Conservation (phyloP, 2,113 vertebrate genomes). For the Chunga burmeisteri region DNA sequence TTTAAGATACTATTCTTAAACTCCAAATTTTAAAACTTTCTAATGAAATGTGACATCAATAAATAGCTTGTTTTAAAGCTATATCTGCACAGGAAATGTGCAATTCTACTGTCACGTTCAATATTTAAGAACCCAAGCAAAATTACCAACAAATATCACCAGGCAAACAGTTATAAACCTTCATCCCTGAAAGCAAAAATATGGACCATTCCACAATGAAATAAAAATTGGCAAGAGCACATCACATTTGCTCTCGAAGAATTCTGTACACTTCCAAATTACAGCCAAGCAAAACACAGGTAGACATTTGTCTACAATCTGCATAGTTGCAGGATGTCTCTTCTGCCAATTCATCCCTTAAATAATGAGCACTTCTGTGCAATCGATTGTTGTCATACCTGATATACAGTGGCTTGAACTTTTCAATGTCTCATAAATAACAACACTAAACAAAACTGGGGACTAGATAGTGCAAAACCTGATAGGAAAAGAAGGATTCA, state of each 20-base stretch:
- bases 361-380: not conserved
- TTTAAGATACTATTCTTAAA: not conserved
- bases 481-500: not conserved
- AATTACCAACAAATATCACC: not conserved
- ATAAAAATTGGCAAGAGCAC: not conserved
- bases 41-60: not conserved
- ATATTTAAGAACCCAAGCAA: not conserved
- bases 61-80: not conserved
- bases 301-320: slow-evolving; percentile 11
- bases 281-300: slow-evolving; percentile 11
- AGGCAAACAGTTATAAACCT: not conserved
- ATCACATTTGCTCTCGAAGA: not conserved
- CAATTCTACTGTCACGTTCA: not conserved
- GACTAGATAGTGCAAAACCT: not conserved
- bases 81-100: not conserved
- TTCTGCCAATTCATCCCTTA: not conserved
- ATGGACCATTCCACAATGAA: not conserved
- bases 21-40: not conserved
- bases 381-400: not conserved
- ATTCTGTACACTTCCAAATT: not conserved
- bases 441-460: not conserved
- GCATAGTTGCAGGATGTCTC: not conserved
- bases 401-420: not conserved
- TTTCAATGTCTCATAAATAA: not conserved
- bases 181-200: not conserved